Evolutionary conservation across 2,797 vertebrate species (phyloP).

Genomic region (Trematomus bernacchii): DNA sequence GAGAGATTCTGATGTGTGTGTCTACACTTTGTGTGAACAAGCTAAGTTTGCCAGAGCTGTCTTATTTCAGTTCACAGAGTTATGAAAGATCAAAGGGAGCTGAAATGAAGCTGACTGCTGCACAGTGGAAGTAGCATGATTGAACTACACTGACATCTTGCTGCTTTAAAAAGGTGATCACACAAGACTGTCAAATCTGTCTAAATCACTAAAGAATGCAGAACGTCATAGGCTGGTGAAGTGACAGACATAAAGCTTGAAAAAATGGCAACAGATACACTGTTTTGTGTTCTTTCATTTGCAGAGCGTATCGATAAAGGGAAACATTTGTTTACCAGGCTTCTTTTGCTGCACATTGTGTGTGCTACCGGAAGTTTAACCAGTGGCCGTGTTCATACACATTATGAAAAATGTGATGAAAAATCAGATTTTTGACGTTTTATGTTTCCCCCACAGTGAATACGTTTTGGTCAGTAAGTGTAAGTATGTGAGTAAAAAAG

Average conservation of each 20-base stretch:
- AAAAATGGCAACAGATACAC: not conserved
- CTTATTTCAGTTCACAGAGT: constrained; percentile 25
- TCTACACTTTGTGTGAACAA: constrained; percentile 46
- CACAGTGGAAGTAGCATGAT: constrained; percentile 4
- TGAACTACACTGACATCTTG: not conserved
- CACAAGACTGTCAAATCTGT: not conserved
- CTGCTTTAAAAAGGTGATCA: not conserved
- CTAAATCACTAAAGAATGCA: constrained; percentile 1
- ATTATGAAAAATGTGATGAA: too few relatives aligned
- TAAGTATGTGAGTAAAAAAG: too few relatives aligned
- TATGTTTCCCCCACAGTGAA: too few relatives aligned
- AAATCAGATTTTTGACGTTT: too few relatives aligned
- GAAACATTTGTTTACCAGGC: constrained; percentile 32
- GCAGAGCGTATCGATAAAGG: constrained; percentile 5
- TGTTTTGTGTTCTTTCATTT: constrained; percentile 17
- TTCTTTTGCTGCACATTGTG: constrained; percentile 4
- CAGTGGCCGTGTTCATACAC: too few relatives aligned
- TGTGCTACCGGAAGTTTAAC: constrained; percentile 22
- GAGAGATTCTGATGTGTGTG: constrained; percentile 5
- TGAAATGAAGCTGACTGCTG: constrained; percentile 29
- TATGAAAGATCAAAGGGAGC: constrained; percentile 41
- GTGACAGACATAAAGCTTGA: constrained; percentile 13
- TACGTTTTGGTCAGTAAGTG: too few relatives aligned
- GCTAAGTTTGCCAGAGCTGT: constrained; percentile 44
- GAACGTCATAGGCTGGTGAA: constrained; percentile 43